Percentiles rank a stretch among this genome's conserved stretches.
Conservation (phyloP, 2,888 invertebrate species). For the Eupithecia vulgata region DNA sequence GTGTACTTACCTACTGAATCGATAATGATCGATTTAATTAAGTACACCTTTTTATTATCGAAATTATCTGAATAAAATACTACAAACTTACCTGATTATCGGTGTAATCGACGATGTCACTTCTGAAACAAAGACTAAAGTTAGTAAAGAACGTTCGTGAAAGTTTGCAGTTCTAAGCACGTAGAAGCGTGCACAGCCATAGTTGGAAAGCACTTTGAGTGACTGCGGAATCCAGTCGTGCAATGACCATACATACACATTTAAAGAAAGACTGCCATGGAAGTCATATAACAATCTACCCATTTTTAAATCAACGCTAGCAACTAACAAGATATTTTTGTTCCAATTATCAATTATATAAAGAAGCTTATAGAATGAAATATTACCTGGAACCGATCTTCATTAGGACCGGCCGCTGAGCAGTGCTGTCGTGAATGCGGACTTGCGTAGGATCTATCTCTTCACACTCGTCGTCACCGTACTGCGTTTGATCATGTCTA, state of each 20-base stretch:
- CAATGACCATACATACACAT: constrained; percentile 36
- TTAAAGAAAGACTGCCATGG: constrained; percentile 19
- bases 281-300: neutral
- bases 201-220: constrained; percentile 48
- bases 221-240: constrained; percentile 46
- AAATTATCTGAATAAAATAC: neutral
- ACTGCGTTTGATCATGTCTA: constrained; percentile 67
- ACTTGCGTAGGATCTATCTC: constrained; percentile 92
- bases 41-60: neutral
- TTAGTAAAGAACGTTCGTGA: constrained; percentile 36
- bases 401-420: constrained; percentile 88
- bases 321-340: neutral
- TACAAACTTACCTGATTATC: constrained; percentile 70
- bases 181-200: constrained; percentile 48
- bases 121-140: constrained; percentile 64
- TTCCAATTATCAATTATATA: neutral
- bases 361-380: neutral
- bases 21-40: neutral
- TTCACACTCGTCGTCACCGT: constrained; percentile 84
- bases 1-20: neutral
- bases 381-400: constrained; percentile 83
- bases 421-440: constrained; percentile 90
- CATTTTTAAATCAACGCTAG: neutral
- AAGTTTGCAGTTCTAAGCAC: constrained; percentile 48
- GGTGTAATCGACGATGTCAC: constrained; percentile 74